Evolutionary conservation across 1,140 invertebrate species (phyloP).

Genomic region (Diprion similis): DNA sequence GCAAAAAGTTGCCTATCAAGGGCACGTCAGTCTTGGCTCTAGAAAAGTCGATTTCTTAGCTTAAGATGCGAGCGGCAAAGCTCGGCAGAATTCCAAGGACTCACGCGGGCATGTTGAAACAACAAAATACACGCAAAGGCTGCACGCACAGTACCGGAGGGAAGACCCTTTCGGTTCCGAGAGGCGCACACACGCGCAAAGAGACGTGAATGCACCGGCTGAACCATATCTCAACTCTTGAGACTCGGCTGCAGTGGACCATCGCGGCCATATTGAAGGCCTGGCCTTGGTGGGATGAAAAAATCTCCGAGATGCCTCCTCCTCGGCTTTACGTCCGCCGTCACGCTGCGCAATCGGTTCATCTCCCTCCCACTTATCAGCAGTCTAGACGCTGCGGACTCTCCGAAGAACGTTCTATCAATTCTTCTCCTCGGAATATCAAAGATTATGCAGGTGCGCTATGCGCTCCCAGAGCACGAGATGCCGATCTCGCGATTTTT

Average conservation of each 20-base stretch:
- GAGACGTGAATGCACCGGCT: not conserved
- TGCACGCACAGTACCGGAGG: too few species aligned
- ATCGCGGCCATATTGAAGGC: slow-evolving; percentile 55
- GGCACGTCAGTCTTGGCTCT: too few species aligned
- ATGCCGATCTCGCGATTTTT: too few species aligned
- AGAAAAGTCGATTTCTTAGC: too few species aligned
- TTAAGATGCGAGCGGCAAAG: too few species aligned
- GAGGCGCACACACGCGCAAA: slow-evolving; percentile 9
- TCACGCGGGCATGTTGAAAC: not conserved
- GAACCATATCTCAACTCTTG: not conserved
- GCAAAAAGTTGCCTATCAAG: too few species aligned
- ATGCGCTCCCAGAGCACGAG: not conserved
- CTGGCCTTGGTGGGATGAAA: slow-evolving; percentile 60
- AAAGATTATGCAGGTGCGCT: not conserved
- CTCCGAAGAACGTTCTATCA: not conserved
- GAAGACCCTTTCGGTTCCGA: slow-evolving; percentile 25
- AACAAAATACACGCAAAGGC: slow-evolving; percentile 37
- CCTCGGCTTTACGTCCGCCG: not conserved
- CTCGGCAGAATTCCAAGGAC: slow-evolving; percentile 33
- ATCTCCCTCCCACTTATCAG: slow-evolving; percentile 7
- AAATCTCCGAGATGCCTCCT: slow-evolving; percentile 28
- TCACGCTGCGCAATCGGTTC: not conserved
- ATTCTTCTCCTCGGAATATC: not conserved
- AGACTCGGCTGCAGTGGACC: slow-evolving; percentile 38
- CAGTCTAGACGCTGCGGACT: not conserved